phyloP scores from a whole-genome alignment of 2,797 vertebrate genomes.

The Mormyrus proboscirostris region DNA sequence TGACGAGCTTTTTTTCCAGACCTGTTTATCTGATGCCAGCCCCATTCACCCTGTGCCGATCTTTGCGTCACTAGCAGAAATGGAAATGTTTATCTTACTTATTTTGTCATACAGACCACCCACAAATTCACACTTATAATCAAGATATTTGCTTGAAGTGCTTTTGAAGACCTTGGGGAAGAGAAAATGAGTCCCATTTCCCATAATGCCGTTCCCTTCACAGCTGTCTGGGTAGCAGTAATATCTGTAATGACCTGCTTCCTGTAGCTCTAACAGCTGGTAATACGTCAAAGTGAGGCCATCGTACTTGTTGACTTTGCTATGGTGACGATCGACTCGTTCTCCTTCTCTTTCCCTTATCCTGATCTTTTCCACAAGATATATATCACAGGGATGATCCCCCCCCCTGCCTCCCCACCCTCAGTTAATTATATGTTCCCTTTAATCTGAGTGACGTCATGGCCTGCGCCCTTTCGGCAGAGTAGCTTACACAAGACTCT shows the following conservation, averaged over 20 bases:
- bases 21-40: not conserved
- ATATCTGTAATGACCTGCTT: constrained; percentile 31
- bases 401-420: not conserved
- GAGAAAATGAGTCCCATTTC: not conserved
- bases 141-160: constrained; percentile 6
- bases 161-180: constrained; percentile 14
- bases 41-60: not conserved
- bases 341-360: not conserved
- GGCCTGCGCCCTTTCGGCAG: constrained; percentile 12
- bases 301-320: constrained; percentile 28
- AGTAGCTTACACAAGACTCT: constrained; percentile 25
- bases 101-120: constrained; percentile 29
- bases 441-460: constrained; percentile 32
- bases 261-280: constrained; percentile 21
- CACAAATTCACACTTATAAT: constrained; percentile 26
- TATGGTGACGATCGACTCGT: constrained; percentile 22
- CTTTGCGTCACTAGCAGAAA: not conserved
- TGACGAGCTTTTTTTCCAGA: not conserved
- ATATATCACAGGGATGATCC: constrained; percentile 2
- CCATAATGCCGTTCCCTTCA: not conserved
- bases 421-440: constrained; percentile 29
- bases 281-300: constrained; percentile 31
- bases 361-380: not conserved
- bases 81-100: constrained; percentile 5
- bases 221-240: constrained; percentile 21